Conservation (phyloP, 2,797 vertebrate species). For the Micropoecilia bifurca region DNA sequence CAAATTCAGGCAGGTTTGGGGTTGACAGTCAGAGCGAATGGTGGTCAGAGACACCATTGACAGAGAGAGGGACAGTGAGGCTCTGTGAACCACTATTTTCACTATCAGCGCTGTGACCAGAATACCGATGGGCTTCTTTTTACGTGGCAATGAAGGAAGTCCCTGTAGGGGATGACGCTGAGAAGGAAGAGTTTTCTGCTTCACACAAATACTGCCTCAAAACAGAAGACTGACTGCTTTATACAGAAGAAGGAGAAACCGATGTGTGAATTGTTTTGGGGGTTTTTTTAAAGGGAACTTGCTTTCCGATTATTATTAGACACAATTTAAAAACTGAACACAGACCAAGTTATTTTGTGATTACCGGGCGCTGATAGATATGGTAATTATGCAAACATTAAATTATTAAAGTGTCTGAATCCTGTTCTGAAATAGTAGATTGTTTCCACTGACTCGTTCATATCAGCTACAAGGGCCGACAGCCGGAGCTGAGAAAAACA, state of each 20-base stretch:
- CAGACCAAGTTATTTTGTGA: not conserved
- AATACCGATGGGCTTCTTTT: constrained; percentile 69
- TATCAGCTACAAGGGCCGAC: constrained; percentile 48
- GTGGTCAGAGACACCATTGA: constrained; percentile 68
- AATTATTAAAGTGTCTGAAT: constrained; percentile 32
- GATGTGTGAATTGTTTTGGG: not conserved
- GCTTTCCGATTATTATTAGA: not conserved
- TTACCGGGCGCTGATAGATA: not conserved
- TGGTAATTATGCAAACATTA: constrained; percentile 27
- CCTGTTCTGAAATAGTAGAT: constrained; percentile 45
- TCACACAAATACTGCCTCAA: constrained; percentile 13
- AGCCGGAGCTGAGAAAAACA: constrained; percentile 62
- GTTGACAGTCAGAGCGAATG: constrained; percentile 27
- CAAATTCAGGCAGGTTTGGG: constrained; percentile 24
- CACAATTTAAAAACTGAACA: not conserved
- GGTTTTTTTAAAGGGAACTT: not conserved
- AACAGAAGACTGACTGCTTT: constrained; percentile 15
- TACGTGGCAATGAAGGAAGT: constrained; percentile 61
- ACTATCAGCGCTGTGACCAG: constrained; percentile 61
- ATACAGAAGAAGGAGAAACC: constrained; percentile 15
- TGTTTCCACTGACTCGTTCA: constrained; percentile 32
- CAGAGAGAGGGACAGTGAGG: constrained; percentile 63
- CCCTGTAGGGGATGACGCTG: constrained; percentile 58
- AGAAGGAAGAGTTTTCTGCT: constrained; percentile 20
- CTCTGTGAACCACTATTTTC: constrained; percentile 69